Conservation (phyloP, 2,113 vertebrate species). For the Ornithorhynchus anatinus region DNA sequence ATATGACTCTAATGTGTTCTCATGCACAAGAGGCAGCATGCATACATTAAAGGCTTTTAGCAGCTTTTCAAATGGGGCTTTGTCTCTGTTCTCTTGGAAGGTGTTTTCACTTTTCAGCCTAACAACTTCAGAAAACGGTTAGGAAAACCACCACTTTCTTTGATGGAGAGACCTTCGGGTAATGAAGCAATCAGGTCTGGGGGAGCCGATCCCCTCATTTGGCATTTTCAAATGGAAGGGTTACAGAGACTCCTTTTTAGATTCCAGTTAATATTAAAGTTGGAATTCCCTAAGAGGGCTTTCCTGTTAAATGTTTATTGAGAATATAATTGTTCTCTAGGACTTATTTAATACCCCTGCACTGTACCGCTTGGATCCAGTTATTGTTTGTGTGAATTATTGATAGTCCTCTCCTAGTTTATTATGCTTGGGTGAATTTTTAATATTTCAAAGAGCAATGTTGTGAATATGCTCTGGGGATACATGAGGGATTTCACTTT, state of each 20-base stretch:
- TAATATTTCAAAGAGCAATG: fast-evolving
- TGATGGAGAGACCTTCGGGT: too few relatives aligned
- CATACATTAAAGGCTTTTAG: too few relatives aligned
- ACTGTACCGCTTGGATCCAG: slow-evolving; percentile 32
- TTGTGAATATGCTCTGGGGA: not conserved
- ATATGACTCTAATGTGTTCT: too few relatives aligned
- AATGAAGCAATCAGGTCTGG: too few relatives aligned
- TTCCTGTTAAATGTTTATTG: not conserved
- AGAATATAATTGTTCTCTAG: not conserved
- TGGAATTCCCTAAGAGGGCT: not conserved
- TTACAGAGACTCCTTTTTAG: not conserved
- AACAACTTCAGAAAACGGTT: too few relatives aligned
- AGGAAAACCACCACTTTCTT: too few relatives aligned
- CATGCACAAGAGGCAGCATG: too few relatives aligned
- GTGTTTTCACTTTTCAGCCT: too few relatives aligned
- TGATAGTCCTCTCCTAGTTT: slow-evolving; percentile 43
- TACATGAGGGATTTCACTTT: not conserved
- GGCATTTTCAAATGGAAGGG: not conserved
- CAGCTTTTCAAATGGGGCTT: too few relatives aligned
- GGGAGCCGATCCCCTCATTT: not conserved
- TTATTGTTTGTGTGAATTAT: slow-evolving; percentile 52
- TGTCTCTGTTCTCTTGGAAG: too few relatives aligned
- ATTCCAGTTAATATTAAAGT: not conserved
- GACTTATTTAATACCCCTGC: not conserved
- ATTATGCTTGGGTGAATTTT: slow-evolving; percentile 7